phyloP scores from a whole-genome alignment of 2,797 vertebrate genomes.

The Streptopelia turtur region DNA sequence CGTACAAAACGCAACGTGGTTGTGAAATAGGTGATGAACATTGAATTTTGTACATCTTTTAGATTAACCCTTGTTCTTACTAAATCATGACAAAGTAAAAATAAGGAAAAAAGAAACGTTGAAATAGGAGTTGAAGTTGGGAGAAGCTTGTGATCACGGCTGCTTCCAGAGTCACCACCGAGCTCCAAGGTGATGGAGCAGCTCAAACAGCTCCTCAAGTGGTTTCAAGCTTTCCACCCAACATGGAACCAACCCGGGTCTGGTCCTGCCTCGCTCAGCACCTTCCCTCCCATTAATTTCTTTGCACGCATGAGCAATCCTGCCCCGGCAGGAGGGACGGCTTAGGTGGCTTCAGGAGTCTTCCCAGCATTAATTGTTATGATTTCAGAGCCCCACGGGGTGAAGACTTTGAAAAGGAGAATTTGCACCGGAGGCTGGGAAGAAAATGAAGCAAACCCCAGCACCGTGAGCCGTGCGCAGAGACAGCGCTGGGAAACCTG shows the following conservation, averaged over 20 bases:
- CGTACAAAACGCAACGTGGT: neutral
- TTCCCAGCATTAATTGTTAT: slow-evolving; percentile 46
- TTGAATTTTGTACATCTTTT: neutral
- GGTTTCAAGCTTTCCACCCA: neutral
- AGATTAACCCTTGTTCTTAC: neutral
- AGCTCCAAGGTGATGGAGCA: too few species aligned
- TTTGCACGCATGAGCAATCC: neutral
- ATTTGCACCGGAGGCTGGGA: neutral
- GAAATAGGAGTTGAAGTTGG: neutral
- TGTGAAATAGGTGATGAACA: slow-evolving; percentile 2
- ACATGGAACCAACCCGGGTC: neutral
- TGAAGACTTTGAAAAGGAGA: neutral
- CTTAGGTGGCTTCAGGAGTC: slow-evolving; percentile 27
- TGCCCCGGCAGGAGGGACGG: neutral
- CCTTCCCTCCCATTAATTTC: neutral
- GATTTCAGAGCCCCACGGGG: neutral
- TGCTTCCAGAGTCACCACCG: fast-evolving
- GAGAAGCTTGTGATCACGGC: neutral
- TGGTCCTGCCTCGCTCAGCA: neutral
- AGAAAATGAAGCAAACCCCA: neutral
- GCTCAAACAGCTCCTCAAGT: neutral
- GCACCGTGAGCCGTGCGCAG: fast-evolving
- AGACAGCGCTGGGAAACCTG: fast-evolving
- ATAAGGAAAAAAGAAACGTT: too few species aligned
- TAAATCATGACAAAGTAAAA: neutral